These are phyloP conservation scores for Poicephalus gulielmi DNA, from an alignment of 2,113 vertebrate species.

Conservation along the genomic window DNA sequence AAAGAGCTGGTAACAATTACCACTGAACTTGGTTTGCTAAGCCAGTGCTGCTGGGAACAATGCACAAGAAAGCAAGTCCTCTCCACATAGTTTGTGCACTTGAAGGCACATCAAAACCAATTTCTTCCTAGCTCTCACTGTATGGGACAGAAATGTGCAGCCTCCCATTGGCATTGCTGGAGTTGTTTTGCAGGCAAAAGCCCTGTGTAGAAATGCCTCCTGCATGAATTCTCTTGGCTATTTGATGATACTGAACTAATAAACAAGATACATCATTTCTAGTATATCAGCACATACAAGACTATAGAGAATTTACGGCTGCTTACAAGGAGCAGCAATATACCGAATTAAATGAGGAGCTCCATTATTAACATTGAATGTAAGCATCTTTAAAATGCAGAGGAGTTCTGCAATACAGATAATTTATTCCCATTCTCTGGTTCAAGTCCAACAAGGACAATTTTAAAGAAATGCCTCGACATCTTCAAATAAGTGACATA, in stretches of 20 bases:
- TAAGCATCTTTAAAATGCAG: not conserved
- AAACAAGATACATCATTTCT: not conserved
- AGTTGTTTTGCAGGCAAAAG: not conserved
- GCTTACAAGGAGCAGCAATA: not conserved
- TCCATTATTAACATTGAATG: not conserved
- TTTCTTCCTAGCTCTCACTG: not conserved
- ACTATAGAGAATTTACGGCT: constrained; percentile 5
- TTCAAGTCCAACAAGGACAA: not conserved
- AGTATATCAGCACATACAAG: not conserved
- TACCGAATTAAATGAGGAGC: not conserved
- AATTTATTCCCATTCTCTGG: not conserved
- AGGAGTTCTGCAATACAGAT: not conserved
- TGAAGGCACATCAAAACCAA: not conserved
- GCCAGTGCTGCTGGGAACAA: not conserved
- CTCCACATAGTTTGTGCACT: not conserved
- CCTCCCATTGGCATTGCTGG: not conserved
- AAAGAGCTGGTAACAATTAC: not conserved
- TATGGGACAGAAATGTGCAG: not conserved
- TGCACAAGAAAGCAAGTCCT: not conserved
- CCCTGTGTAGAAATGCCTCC: not conserved
- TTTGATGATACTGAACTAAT: not conserved
- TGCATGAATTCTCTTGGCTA: not conserved
- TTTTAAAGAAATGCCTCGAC: not conserved
- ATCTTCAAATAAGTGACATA: not conserved
- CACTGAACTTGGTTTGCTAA: not conserved